Percentiles rank a stretch among this genome's conserved stretches.
Evolutionary conservation across 2,888 invertebrate genomes (phyloP).

Genomic region (Boloria selene): DNA sequence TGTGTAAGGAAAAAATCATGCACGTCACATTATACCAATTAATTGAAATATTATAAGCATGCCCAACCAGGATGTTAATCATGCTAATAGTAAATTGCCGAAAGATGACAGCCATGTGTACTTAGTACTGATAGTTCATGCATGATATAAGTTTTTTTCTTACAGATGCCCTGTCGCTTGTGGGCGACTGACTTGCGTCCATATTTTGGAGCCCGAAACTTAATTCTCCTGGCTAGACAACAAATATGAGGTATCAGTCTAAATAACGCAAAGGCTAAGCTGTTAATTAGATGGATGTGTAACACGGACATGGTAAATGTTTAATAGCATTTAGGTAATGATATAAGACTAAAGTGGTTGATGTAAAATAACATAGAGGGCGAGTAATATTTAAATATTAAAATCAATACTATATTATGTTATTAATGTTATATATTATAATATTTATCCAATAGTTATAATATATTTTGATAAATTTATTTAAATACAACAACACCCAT

Average conservation of each 20-base stretch:
- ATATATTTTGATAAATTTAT: no score
- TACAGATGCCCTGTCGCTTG: slow-evolving; percentile 74
- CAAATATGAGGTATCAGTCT: slow-evolving; percentile 32
- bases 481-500: no score
- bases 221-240: slow-evolving; percentile 68
- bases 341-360: background rate
- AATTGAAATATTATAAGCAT: background rate
- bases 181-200: slow-evolving; percentile 69
- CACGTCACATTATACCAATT: background rate
- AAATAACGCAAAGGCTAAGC: slow-evolving; percentile 16
- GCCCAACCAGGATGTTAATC: background rate
- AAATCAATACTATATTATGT: no score
- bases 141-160: slow-evolving; percentile 62
- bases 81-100: slow-evolving; percentile 30
- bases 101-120: slow-evolving; percentile 11
- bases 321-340: background rate
- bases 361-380: background rate
- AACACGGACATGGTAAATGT: background rate
- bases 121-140: slow-evolving; percentile 48
- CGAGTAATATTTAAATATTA: no score
- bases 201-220: slow-evolving; percentile 74
- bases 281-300: slow-evolving; percentile 3
- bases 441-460: no score
- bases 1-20: background rate
- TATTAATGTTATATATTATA: no score